Percentiles rank a stretch among this genome's conserved stretches.
Conservation (phyloP, 2,113 vertebrate genomes). For the Sebastes schlegelii region DNA sequence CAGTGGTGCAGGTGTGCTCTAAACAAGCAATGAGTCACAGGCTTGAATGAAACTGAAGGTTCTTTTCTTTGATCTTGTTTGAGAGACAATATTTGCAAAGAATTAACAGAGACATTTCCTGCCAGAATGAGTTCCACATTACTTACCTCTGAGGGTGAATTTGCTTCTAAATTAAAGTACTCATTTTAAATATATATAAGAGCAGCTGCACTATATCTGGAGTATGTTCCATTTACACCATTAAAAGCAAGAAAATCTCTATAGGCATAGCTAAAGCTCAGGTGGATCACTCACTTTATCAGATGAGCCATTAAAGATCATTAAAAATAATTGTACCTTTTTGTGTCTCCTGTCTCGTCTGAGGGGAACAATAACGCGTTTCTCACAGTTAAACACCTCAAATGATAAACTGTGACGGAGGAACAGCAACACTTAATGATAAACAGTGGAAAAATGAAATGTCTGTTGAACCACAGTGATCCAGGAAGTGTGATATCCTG, state of each 20-base stretch:
- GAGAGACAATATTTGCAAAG: neutral
- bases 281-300: neutral
- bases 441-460: neutral
- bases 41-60: neutral
- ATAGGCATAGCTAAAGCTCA: neutral
- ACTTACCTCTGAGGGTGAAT: neutral
- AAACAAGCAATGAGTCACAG: slow-evolving; percentile 6
- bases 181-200: neutral
- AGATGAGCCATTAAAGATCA: neutral
- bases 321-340: neutral
- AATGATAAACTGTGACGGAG: neutral
- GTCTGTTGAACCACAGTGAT: neutral
- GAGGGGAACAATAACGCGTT: neutral
- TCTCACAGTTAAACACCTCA: neutral
- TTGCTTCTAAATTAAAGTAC: neutral
- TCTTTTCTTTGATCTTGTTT: slow-evolving; percentile 17
- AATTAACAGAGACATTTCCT: slow-evolving; percentile 20
- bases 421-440: neutral
- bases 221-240: too few species aligned
- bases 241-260: neutral
- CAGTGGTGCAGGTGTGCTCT: neutral
- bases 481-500: neutral
- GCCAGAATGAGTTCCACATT: slow-evolving; percentile 7
- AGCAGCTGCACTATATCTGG: neutral
- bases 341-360: neutral